Evolutionary conservation across 2,888 invertebrate species (phyloP), one percentile per base, ranked within the genome.

Genomic region (Alsophila aescularia): DNA sequence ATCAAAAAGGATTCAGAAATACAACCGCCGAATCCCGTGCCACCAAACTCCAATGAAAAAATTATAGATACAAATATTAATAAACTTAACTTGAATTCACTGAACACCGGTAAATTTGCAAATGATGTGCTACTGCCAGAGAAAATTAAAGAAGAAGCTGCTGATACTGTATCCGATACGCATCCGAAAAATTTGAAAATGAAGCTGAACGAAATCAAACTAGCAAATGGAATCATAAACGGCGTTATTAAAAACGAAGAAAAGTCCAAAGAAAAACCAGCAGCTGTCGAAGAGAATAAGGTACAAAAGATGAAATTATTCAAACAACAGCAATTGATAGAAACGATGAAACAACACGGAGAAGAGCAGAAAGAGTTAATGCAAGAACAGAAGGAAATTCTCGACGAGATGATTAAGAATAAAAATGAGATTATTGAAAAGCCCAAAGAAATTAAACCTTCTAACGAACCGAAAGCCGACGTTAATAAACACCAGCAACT

Each of bases 311-410:
- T 63, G 0, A 66, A 66, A 27, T 14, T 66, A 36, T 72, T 85
- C 0, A 90, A 92, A 67, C 87, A 91, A 70, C 82, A 89, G 61
- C 86, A 93, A 64, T 73, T 95, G 8, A 89, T 94, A 27, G 93
- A 94, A 77, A 94, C 94, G 13, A 90, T 96, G 31, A 94, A 95
- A 79, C 93, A 94, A 73, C 94, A 95, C 64, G 94, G 94, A 52
- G 91, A 94, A 74, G 94, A 94, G 72, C 94, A 95, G 70, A 92
- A 94, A 68, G 93, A 95, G 75, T 81, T 96, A 58, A 89, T 95
- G 27, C 93, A 94, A 67, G 94, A 95, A 72, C 94, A 95, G 67
- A 94, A 94, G 64, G 91, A 94, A 72, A 88, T 95, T 45, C 76
- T 95, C 40, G 87, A 93, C 59, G 93, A 94, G 74, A 84, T 95